These are phyloP conservation scores for Limnephilus marmoratus DNA, from an alignment of 2,888 invertebrate species.

Conservation along the genomic window DNA sequence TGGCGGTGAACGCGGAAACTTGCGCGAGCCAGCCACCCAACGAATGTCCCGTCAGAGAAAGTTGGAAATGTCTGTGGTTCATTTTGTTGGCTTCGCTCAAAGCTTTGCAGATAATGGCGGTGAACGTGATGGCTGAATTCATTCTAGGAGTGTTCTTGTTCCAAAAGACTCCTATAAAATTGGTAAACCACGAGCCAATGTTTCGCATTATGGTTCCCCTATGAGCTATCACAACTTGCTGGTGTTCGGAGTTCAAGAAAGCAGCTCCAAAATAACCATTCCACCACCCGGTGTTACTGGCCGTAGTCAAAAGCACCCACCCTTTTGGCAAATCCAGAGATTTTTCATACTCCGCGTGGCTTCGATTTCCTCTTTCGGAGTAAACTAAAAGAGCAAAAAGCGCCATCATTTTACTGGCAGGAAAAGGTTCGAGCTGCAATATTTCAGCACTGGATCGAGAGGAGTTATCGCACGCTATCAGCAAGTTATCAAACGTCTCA, in stretches of 20 bases:
- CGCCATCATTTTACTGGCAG: not conserved
- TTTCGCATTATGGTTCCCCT: not conserved
- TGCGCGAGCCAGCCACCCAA: slow-evolving; percentile 43
- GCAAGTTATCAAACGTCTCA: not conserved
- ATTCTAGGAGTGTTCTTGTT: not conserved
- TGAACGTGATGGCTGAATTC: slow-evolving; percentile 29
- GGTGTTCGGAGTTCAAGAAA: not conserved
- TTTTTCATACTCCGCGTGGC: not conserved
- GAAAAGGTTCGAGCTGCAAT: not conserved
- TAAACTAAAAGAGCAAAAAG: not conserved
- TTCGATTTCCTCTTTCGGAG: not conserved
- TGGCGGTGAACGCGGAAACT: not conserved
- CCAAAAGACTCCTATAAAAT: not conserved
- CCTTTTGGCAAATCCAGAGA: not conserved
- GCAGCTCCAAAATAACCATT: slow-evolving; percentile 32
- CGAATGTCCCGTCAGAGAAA: slow-evolving; percentile 26
- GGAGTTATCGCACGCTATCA: not conserved
- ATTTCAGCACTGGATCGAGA: not conserved
- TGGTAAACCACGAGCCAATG: not conserved
- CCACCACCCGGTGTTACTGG: not conserved
- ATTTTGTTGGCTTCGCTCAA: not conserved
- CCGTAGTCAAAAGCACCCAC: not conserved
- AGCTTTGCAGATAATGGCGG: not conserved
- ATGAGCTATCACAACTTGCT: slow-evolving; percentile 29
- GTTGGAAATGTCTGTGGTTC: not conserved